Evolutionary conservation across 2,113 vertebrate species (phyloP).

Genomic region (Stegostoma tigrinum): DNA sequence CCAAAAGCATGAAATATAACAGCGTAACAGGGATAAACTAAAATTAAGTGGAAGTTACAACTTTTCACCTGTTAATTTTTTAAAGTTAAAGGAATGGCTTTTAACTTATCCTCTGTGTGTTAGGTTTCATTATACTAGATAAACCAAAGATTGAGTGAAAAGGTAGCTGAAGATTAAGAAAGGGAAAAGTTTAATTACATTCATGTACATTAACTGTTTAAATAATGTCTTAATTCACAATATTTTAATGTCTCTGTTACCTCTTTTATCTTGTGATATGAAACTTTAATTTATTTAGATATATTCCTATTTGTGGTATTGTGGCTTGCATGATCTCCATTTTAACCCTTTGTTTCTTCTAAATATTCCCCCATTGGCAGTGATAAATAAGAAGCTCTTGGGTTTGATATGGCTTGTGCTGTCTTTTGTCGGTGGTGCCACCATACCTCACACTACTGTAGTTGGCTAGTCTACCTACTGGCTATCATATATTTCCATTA

Average conservation of each 20-base stretch:
- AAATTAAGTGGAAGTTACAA: background rate
- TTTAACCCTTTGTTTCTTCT: background rate
- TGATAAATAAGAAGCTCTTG: background rate
- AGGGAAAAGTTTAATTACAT: background rate
- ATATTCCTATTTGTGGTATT: background rate
- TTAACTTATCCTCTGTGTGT: background rate
- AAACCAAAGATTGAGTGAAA: background rate
- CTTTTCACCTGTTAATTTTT: background rate
- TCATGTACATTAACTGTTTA: background rate
- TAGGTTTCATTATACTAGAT: background rate
- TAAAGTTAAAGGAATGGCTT: background rate
- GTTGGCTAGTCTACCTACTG: background rate
- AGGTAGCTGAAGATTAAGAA: background rate
- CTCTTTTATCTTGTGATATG: background rate
- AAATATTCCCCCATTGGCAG: background rate
- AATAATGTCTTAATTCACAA: background rate
- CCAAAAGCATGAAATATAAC: background rate
- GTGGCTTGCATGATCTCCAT: background rate
- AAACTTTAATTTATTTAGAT: background rate
- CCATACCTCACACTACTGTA: background rate
- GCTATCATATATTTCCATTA: background rate
- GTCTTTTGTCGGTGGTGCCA: background rate
- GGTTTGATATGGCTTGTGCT: background rate
- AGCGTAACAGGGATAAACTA: too few species aligned
- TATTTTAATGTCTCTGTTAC: background rate